Evolutionary conservation across 1,140 invertebrate genomes (phyloP), one percentile per base, ranked within the genome.

Genomic region (Phymorhynchus buccinoides): DNA sequence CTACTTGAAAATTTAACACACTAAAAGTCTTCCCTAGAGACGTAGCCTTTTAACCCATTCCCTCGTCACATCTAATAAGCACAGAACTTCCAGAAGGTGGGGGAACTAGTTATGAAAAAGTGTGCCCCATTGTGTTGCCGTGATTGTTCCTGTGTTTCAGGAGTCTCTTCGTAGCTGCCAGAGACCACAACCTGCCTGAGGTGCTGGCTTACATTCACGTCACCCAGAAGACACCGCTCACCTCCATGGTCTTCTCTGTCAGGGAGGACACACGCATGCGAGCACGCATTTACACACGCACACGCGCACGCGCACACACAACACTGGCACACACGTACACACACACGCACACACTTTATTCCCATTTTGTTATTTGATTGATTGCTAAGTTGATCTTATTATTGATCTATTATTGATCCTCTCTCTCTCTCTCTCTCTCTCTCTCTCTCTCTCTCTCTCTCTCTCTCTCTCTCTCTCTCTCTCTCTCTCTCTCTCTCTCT

Each of bases 231-330:
- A 99, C 97, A n/a, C 98, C 98, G 3, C 95, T 97, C 44, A 97
- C 97, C 42, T 97, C 97, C 1, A 94, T 99, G 84, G 95, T 98
- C 88, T 98, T 98, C 93, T 95, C 98, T 94, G 98, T 98, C 94
- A 95, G 95, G 94, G 82, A n/a, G n/a, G n/a, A n/a, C n/a, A n/a
- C n/a, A n/a, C 82, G 44, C 22, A 84, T 44, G 7, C 27, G 16
- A 42, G 12, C 52, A 12, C 52, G 12, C 12, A 27, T 56, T 14
- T 56, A n/a, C n/a, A n/a, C n/a, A n/a, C n/a, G n/a, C n/a, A n/a
- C n/a, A n/a, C n/a, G n/a, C n/a, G n/a, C n/a, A n/a, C n/a, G n/a
- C n/a, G n/a, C n/a, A n/a, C n/a, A n/a, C n/a, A n/a, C n/a, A n/a
- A n/a, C n/a, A n/a, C 27, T 14, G 12, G 52, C 52, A 56, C 27